phyloP scores from a whole-genome alignment of 2,888 invertebrate genomes.

The Eurytoma adleriae region DNA sequence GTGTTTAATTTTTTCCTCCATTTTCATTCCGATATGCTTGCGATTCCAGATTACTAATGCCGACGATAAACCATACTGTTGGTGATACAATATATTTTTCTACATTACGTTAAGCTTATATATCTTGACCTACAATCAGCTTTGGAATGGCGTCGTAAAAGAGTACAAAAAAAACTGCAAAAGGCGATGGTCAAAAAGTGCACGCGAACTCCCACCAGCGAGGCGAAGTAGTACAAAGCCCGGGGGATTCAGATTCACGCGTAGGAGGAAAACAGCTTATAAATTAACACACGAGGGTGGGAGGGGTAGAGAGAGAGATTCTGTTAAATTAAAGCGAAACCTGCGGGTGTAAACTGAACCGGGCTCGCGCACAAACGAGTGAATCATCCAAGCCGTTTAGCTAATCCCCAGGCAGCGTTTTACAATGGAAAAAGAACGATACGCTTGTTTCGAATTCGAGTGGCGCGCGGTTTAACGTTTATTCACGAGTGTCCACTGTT shows the following conservation, averaged over 20 bases:
- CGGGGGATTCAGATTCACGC: no score
- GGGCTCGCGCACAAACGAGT: slow-evolving; percentile 2
- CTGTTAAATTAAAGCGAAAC: slow-evolving; percentile 31
- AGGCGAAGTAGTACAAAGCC: no score
- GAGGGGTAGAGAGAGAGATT: neutral
- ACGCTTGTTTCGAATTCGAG: slow-evolving; percentile 10
- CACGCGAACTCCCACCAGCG: no score
- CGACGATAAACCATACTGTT: no score
- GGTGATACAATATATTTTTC: no score
- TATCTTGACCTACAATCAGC: no score
- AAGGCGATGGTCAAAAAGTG: neutral
- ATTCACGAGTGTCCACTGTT: neutral
- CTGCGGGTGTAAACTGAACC: slow-evolving; percentile 34
- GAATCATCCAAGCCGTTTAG: slow-evolving; percentile 42
- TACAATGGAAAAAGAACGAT: slow-evolving; percentile 17
- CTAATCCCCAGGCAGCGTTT: slow-evolving; percentile 25
- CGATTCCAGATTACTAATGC: no score
- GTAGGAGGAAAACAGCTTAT: neutral
- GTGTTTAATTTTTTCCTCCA: no score
- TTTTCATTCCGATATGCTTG: no score
- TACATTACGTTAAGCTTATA: no score
- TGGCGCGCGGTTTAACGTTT: neutral
- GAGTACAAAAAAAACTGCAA: neutral
- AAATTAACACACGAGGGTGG: neutral
- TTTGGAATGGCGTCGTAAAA: no score